A percentile compares a stretch with the other conserved stretches of the same genome.
phyloP scores from a whole-genome alignment of 2,113 vertebrate genomes.

The Percopsis transmontana region DNA sequence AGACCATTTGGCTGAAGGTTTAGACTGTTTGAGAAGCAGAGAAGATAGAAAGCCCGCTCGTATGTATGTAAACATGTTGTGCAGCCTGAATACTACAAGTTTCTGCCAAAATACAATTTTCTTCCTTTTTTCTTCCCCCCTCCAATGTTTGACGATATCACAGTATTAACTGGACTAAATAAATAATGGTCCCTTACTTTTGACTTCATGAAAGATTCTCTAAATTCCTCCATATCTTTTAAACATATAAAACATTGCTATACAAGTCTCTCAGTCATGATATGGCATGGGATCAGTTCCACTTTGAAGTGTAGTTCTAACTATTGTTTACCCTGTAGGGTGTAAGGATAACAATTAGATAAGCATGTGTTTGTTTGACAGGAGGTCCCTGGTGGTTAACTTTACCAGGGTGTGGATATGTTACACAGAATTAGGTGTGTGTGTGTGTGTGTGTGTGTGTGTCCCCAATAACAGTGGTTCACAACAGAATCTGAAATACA shows the following conservation, averaged over 20 bases:
- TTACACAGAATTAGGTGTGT: conserved; percentile 18
- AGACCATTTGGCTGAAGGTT: conserved; percentile 4
- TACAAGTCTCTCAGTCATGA: background rate
- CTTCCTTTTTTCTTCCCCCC: too few relatives aligned
- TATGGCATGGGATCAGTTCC: background rate
- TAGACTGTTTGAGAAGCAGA: background rate
- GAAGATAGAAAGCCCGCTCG: background rate
- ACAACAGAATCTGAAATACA: conserved; percentile 14
- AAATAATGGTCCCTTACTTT: too few relatives aligned
- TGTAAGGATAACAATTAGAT: conserved; percentile 61
- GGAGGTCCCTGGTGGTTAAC: conserved; percentile 30
- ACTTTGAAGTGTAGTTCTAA: conserved; percentile 51
- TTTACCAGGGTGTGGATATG: conserved; percentile 10
- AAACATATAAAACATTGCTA: too few relatives aligned
- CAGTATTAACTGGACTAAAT: too few relatives aligned
- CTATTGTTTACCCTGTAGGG: conserved; percentile 55
- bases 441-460: too few relatives aligned
- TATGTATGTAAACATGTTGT: background rate
- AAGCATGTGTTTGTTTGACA: conserved; percentile 44
- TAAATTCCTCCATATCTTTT: too few relatives aligned
- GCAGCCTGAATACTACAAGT: background rate
- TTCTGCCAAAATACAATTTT: too few relatives aligned
- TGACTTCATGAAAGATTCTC: too few relatives aligned
- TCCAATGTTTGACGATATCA: too few relatives aligned
- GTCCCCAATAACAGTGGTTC: background rate